Evolutionary conservation across 2,888 invertebrate species (phyloP).

Genomic region (Hemithea aestivaria): DNA sequence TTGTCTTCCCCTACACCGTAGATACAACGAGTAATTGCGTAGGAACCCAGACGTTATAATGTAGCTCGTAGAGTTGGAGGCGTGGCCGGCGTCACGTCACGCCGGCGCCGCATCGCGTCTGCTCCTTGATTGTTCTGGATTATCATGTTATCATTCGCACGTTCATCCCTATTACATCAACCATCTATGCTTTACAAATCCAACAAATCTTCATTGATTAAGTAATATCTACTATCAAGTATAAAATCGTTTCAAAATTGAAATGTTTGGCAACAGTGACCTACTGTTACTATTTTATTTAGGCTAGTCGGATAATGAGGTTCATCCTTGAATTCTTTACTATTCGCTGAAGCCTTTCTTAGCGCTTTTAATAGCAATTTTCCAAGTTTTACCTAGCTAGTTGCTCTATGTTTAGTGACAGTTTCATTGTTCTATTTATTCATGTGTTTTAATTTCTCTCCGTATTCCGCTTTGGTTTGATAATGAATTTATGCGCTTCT

Average conservation of each 20-base stretch:
- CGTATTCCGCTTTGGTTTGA: conserved; percentile 50
- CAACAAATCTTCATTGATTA: too few species aligned
- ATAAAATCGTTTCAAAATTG: too few species aligned
- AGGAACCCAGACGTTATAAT: conserved; percentile 46
- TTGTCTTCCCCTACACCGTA: conserved; percentile 37
- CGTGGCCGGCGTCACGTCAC: conserved; percentile 69
- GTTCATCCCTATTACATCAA: conserved; percentile 27
- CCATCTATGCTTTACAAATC: too few species aligned
- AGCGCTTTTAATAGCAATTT: too few species aligned
- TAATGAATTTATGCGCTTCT: conserved; percentile 58
- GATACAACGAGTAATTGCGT: conserved; percentile 42
- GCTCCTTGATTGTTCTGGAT: conserved; percentile 54
- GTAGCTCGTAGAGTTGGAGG: conserved; percentile 56
- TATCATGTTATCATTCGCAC: conserved; percentile 31
- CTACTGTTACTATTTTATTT: too few species aligned
- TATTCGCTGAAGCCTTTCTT: too few species aligned
- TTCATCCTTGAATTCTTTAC: too few species aligned
- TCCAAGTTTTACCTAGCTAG: not conserved
- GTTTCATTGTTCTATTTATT: conserved; percentile 30
- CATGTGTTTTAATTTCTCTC: conserved; percentile 28
- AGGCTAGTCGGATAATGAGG: too few species aligned
- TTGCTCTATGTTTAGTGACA: conserved; percentile 8
- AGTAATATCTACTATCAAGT: too few species aligned
- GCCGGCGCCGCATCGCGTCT: conserved; percentile 63
- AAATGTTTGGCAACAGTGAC: too few species aligned